Evolutionary conservation across 37 sponge, comb jelly and placozoan species (phyloP).

Genomic region (Aphrocallistes beatrix): DNA sequence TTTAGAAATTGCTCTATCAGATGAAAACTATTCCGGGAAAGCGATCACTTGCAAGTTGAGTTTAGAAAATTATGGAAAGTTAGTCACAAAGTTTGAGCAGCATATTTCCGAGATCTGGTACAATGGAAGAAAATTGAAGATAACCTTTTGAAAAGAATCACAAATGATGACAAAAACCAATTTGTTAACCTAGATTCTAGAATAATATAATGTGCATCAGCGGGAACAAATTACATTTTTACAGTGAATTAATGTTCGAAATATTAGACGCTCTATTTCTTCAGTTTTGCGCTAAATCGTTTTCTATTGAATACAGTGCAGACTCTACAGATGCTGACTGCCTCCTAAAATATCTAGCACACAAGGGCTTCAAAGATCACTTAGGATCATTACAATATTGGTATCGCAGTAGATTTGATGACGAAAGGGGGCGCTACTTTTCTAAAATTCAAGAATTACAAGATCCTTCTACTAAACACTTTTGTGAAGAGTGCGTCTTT

Average conservation of each 20-base stretch:
- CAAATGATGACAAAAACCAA: background rate
- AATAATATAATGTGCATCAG: background rate
- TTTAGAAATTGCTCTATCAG: background rate
- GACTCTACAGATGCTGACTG: background rate
- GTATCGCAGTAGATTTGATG: no score
- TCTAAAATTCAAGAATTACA: background rate
- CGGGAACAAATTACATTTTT: background rate
- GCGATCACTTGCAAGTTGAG: background rate
- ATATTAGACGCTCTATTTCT: background rate
- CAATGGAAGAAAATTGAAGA: background rate
- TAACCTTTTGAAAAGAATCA: background rate
- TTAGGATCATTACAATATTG: background rate
- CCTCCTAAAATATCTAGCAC: background rate
- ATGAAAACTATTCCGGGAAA: background rate
- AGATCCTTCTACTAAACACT: background rate
- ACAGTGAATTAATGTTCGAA: background rate
- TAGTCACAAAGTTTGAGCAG: no score
- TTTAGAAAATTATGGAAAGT: no score
- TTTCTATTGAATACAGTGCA: no score
- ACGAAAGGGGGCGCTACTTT: background rate
- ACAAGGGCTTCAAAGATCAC: background rate
- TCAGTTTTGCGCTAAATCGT: background rate
- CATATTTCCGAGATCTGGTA: background rate
- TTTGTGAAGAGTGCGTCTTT: background rate
- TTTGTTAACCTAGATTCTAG: background rate